phyloP scores from a whole-genome alignment of 2,888 invertebrate species.

The Brassicogethes aeneus region DNA sequence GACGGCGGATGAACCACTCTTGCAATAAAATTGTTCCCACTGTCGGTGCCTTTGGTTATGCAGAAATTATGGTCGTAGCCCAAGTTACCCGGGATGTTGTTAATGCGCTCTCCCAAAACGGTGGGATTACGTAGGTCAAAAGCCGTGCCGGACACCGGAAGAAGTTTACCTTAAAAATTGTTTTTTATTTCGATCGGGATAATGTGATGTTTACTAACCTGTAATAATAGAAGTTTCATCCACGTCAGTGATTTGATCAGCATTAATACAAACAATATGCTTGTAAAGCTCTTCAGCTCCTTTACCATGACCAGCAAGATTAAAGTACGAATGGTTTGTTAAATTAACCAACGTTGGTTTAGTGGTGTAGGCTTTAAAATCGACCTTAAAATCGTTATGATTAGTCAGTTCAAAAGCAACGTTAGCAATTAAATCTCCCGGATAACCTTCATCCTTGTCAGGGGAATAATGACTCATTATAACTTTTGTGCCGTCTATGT shows the following conservation, averaged over 20 bases:
- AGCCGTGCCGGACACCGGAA: constrained; percentile 57
- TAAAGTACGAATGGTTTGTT: constrained; percentile 86
- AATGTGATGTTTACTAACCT: constrained; percentile 39
- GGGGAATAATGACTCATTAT: constrained; percentile 66
- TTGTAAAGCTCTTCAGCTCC: constrained; percentile 57
- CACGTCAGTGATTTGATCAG: constrained; percentile 64
- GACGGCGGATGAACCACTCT: constrained; percentile 57
- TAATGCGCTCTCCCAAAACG: constrained; percentile 56
- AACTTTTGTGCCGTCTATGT: constrained; percentile 52
- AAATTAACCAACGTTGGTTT: constrained; percentile 79
- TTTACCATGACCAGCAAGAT: constrained; percentile 80
- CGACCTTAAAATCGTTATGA: constrained; percentile 64
- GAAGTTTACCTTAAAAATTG: constrained; percentile 52
- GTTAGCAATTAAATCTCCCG: constrained; percentile 68
- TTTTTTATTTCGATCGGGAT: neutral
- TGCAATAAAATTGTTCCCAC: no score
- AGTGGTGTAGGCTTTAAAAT: constrained; percentile 65
- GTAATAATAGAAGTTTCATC: constrained; percentile 65
- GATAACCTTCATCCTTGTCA: constrained; percentile 82
- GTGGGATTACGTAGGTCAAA: constrained; percentile 66
- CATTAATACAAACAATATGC: constrained; percentile 64
- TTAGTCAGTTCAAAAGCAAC: constrained; percentile 62
- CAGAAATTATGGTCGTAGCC: constrained; percentile 84
- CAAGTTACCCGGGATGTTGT: constrained; percentile 51
- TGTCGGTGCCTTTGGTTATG: constrained; percentile 50